Base-by-base conservation (phyloP, 2,888 invertebrate species). In the Lasioglossum zephyrum region DNA sequence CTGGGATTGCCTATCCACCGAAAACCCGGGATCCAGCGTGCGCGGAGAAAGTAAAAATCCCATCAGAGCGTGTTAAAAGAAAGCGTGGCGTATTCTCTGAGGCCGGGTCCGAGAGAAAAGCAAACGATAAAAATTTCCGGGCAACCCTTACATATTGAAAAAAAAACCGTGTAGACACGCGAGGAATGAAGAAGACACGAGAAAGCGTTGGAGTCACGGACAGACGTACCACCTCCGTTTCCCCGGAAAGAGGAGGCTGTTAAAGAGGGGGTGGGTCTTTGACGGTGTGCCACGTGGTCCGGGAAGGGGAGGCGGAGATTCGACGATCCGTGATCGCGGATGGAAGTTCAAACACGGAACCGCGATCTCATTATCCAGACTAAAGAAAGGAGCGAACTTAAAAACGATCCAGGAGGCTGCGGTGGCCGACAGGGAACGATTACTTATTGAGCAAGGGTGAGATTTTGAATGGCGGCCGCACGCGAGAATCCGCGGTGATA, bases 401-500 rank as follows among this genome's bases (percentile, higher is more conserved):
- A 80, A 77, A 77, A 77, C 39, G 47, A 80, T 57, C 49, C 6
- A 13, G 11, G 26, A 5, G 18, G 8, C 36, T 66, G 31, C 47
- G 47, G 26, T 16, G 5, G 5, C 16, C 4, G 39, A 41, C 36
- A 36, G n/a, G 36, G 13, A 41, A 49, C 74, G 69, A 84, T 84
- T 81, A 85, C 78, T 85, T 88, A 88, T 85, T 73, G 75, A 88
- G 84, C 57, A 53, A 77, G 73, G 84, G 73, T 80, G 79, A 84
- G 84, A 87, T 85, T 81, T 69, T 84, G 49, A 88, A 87, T 84
- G 77, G 76, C 76, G 69, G 57, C 3, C 74, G 76, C 74, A 83
- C 79, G 84, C 81, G 89, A 81, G 86, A 86, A 90, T 89, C 76
- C 82, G 82, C 82, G 31, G 66, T 86, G 89, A 80, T 85, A 77